phyloP scores from a whole-genome alignment of 35 echinoderm and acorn worm genomes.

The Holothuria glaberrima region DNA sequence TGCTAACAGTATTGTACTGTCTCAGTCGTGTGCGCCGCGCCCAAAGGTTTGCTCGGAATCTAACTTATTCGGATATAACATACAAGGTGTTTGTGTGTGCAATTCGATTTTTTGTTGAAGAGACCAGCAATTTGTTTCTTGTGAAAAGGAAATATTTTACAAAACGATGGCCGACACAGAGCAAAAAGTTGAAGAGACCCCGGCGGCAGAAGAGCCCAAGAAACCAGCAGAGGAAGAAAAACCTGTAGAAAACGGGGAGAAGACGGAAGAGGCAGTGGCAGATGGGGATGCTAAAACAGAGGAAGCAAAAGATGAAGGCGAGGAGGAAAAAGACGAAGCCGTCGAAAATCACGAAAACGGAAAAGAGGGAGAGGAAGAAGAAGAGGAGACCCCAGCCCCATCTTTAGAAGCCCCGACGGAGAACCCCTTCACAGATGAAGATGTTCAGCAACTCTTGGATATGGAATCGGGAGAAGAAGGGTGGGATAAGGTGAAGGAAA shows the following conservation, averaged over 20 bases:
- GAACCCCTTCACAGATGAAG: constrained; percentile 89
- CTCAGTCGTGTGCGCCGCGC: constrained; percentile 50
- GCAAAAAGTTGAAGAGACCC: constrained; percentile 74
- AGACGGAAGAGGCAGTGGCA: constrained; percentile 51
- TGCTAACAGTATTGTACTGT: constrained; percentile 13
- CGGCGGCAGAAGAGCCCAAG: constrained; percentile 45
- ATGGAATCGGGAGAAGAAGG: constrained; percentile 84
- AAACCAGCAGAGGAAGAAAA: constrained; percentile 61
- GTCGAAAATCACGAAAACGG: constrained; percentile 63
- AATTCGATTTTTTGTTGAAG: background rate
- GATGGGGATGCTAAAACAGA: constrained; percentile 60
- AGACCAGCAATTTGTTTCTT: background rate
- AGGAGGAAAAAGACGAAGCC: background rate
- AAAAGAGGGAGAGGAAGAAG: constrained; percentile 46
- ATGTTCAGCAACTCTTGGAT: constrained; percentile 76
- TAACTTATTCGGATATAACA: constrained; percentile 30
- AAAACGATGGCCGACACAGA: constrained; percentile 89
- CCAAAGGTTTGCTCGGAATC: background rate
- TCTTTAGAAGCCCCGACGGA: constrained; percentile 78
- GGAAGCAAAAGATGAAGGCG: constrained; percentile 49
- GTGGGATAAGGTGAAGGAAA: constrained; percentile 86
- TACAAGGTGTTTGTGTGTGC: background rate
- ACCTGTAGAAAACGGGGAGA: constrained; percentile 59
- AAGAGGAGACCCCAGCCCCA: constrained; percentile 47
- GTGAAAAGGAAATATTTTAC: constrained; percentile 10